Percentiles rank a stretch among this genome's conserved stretches.
Evolutionary conservation across 2,113 vertebrate species (phyloP).

Genomic region (Corydoras maculifer): DNA sequence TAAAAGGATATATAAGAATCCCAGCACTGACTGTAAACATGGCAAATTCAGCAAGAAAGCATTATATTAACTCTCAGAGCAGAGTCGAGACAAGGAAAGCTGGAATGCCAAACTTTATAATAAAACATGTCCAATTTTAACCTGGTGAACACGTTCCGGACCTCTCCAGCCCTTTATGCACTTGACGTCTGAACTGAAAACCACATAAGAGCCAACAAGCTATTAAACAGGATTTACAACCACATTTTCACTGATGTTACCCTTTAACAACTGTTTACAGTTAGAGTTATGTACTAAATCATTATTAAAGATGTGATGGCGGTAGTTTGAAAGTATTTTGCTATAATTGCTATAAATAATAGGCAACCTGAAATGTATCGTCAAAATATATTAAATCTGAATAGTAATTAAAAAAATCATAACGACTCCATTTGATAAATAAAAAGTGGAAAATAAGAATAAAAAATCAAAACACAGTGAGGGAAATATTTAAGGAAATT

Average conservation of each 20-base stretch:
- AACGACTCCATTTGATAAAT: too few species aligned
- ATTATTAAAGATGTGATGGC: too few species aligned
- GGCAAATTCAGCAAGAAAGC: background rate
- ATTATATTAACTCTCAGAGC: conserved; percentile 1
- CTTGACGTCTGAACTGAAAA: conserved; percentile 17
- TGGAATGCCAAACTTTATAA: background rate
- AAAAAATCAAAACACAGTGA: conserved; percentile 44
- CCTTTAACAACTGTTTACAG: too few species aligned
- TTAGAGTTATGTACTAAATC: too few species aligned
- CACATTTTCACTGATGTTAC: too few species aligned
- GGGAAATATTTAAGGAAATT: conserved; percentile 40
- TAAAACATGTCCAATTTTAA: background rate
- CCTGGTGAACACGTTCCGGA: background rate
- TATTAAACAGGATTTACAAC: conserved; percentile 26
- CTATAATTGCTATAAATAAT: too few species aligned
- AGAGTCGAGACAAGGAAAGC: conserved; percentile 2
- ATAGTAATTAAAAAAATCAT: too few species aligned
- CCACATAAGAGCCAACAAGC: conserved; percentile 34
- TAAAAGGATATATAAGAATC: background rate
- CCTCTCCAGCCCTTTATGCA: conserved; percentile 59
- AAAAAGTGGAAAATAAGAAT: conserved; percentile 4
- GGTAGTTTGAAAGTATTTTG: background rate
- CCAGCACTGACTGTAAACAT: background rate
- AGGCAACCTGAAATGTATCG: too few species aligned
- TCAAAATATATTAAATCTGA: too few species aligned